These are phyloP conservation scores for Atta texana DNA, from an alignment of 1,140 invertebrate genomes.

Conservation along the genomic window DNA sequence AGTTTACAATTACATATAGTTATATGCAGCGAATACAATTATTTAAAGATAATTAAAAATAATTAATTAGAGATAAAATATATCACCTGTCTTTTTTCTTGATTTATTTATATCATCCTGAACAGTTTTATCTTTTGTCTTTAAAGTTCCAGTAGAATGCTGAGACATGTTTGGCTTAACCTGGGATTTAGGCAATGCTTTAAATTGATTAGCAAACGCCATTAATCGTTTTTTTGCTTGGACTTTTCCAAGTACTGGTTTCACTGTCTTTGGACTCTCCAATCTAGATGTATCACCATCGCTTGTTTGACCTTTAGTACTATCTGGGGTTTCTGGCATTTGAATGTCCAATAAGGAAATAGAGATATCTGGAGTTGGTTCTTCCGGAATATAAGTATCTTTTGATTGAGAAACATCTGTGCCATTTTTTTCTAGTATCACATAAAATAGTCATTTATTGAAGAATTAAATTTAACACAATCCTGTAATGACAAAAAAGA, in stretches of 20 bases:
- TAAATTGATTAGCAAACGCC: constrained; percentile 85
- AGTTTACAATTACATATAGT: not conserved
- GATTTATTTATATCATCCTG: constrained; percentile 68
- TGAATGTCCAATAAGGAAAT: constrained; percentile 78
- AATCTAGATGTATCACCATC: constrained; percentile 72
- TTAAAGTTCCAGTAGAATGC: constrained; percentile 48
- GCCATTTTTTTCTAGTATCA: constrained; percentile 41
- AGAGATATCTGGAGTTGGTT: constrained; percentile 67
- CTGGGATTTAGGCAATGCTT: constrained; percentile 76
- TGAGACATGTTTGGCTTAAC: constrained; percentile 62
- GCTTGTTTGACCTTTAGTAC: constrained; percentile 74
- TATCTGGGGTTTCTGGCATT: constrained; percentile 81
- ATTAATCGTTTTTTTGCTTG: constrained; percentile 85
- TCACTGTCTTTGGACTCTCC: constrained; percentile 81
- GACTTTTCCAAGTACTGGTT: constrained; percentile 84
- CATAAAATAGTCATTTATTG: constrained; percentile 24
- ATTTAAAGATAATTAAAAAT: not conserved
- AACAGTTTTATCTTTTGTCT: constrained; percentile 62
- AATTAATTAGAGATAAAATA: not conserved
- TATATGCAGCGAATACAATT: not conserved
- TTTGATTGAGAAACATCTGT: constrained; percentile 58
- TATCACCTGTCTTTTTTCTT: constrained; percentile 72
- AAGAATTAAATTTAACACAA: not conserved
- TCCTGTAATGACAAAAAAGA: not conserved
- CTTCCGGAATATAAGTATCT: constrained; percentile 69